Conservation (phyloP, 2,888 invertebrate genomes). For the Catonia carolina region DNA sequence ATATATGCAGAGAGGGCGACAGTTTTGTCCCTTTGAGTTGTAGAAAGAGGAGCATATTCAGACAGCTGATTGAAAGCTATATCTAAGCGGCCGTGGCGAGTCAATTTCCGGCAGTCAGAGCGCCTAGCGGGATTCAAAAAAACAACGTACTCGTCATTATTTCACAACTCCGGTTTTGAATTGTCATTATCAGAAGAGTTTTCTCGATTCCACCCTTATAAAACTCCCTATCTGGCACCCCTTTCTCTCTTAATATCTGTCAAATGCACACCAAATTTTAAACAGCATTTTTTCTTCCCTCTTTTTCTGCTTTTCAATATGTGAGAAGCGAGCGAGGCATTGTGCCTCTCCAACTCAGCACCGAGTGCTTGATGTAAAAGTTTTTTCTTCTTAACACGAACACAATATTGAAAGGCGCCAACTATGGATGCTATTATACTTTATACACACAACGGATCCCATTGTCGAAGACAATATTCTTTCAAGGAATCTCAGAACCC, state of each 20-base stretch:
- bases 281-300: conserved; percentile 20
- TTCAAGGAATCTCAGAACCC: conserved; percentile 7
- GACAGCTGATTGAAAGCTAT: conserved; percentile 11
- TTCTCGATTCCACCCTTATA: conserved; percentile 4
- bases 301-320: conserved; percentile 15
- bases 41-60: not conserved
- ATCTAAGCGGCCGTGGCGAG: conserved; percentile 7
- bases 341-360: conserved; percentile 7
- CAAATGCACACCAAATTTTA: conserved; percentile 29
- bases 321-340: conserved; percentile 6
- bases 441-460: conserved; percentile 7
- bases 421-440: conserved; percentile 10
- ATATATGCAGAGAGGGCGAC: not conserved
- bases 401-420: conserved; percentile 14
- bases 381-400: conserved; percentile 12
- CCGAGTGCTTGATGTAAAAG: conserved; percentile 10
- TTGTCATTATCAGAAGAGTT: conserved; percentile 15
- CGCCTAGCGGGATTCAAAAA: not conserved
- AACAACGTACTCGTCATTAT: conserved; percentile 7
- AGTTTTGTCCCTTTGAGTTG: not conserved
- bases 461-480: conserved; percentile 13
- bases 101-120: conserved; percentile 11
- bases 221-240: not conserved
- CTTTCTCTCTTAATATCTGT: conserved; percentile 30
- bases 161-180: conserved; percentile 4